phyloP scores from a whole-genome alignment of 1,140 invertebrate species.

The Nasonia longicornis region DNA sequence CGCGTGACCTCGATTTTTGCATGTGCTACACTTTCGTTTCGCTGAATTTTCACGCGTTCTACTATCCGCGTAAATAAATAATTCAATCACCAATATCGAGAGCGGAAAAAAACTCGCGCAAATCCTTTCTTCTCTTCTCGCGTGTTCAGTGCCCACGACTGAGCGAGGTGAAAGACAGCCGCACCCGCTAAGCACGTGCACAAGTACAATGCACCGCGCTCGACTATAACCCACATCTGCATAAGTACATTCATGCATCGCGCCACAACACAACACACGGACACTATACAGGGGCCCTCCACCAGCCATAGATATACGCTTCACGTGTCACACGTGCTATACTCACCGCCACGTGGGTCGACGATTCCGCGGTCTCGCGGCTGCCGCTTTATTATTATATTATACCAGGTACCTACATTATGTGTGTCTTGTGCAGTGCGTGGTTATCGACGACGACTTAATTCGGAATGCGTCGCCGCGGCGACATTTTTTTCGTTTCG shows the following conservation, averaged over 20 bases:
- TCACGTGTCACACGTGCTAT: conserved; percentile 58
- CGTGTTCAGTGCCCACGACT: neutral
- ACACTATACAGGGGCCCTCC: conserved; percentile 52
- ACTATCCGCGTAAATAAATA: neutral
- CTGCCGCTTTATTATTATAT: neutral
- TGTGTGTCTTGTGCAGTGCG: neutral
- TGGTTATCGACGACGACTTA: neutral
- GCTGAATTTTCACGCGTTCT: too few species aligned
- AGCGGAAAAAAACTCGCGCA: neutral
- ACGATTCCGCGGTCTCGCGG: neutral
- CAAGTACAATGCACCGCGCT: conserved; percentile 14
- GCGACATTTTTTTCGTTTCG: neutral
- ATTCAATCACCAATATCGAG: neutral
- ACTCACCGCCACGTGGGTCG: conserved; percentile 19
- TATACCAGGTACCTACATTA: neutral
- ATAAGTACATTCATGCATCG: neutral
- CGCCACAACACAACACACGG: conserved; percentile 16
- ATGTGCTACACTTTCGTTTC: too few species aligned
- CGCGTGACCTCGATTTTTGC: too few species aligned
- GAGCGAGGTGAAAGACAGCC: neutral
- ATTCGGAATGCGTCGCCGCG: neutral
- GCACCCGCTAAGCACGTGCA: conserved; percentile 11
- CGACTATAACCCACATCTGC: neutral
- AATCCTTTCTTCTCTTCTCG: neutral
- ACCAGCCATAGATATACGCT: conserved; percentile 51